Evolutionary conservation across 2,888 invertebrate genomes (phyloP).

Genomic region (Parasteatoda lunata): DNA sequence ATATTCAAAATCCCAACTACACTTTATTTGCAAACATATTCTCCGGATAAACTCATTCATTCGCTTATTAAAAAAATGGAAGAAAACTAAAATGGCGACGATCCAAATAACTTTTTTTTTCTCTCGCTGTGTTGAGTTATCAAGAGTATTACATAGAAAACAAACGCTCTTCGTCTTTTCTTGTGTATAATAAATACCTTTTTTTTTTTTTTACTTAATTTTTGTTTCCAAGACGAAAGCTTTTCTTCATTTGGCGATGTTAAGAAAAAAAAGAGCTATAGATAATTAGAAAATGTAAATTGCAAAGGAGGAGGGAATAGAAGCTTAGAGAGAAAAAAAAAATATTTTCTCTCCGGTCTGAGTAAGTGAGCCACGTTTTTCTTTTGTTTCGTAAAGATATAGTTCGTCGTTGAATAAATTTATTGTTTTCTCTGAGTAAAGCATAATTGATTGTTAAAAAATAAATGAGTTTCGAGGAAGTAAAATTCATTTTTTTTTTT

Average conservation of each 20-base stretch:
- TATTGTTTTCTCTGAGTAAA: background rate
- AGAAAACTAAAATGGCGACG: conserved; percentile 49
- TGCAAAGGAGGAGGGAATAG: conserved; percentile 36
- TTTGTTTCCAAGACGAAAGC: conserved; percentile 7
- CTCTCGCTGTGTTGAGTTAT: background rate
- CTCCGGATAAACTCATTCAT: conserved; percentile 55
- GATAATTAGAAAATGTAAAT: conserved; percentile 68
- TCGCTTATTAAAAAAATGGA: conserved; percentile 51
- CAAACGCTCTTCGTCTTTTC: conserved; percentile 34
- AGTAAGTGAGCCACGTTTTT: conserved; percentile 35
- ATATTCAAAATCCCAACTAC: conserved; percentile 54
- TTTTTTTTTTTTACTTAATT: conserved; percentile 9
- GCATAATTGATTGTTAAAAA: conserved; percentile 2
- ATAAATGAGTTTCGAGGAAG: background rate
- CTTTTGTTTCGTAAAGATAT: conserved; percentile 3
- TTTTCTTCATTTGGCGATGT: conserved; percentile 38
- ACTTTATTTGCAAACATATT: conserved; percentile 65
- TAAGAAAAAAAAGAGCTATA: conserved; percentile 55
- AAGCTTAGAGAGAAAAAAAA: conserved; percentile 8
- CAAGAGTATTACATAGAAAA: conserved; percentile 10
- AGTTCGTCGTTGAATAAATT: background rate
- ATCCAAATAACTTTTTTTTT: conserved; percentile 19
- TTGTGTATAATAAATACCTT: conserved; percentile 56
- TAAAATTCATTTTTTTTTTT: background rate
- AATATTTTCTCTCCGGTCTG: conserved; percentile 43